Conservation (phyloP, 2,797 vertebrate genomes). For the Gephyroberyx darwinii region DNA sequence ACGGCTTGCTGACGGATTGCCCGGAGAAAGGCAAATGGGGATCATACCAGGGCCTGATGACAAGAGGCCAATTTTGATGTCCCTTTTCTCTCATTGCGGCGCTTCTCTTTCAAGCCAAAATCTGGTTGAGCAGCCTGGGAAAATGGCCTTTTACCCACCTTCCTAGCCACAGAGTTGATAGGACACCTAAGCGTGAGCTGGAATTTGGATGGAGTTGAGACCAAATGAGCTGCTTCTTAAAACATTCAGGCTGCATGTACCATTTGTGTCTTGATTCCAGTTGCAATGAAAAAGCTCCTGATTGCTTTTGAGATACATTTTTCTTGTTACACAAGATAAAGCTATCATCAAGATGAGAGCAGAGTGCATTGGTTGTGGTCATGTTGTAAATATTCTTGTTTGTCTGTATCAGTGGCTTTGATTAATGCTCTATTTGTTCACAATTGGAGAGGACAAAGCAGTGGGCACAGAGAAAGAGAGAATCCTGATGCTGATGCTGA, state of each 20-base stretch:
- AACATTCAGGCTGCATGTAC: constrained; percentile 28
- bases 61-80: constrained; percentile 84
- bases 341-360: constrained; percentile 54
- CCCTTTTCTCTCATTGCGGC: constrained; percentile 79
- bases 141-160: constrained; percentile 72
- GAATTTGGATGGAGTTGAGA: constrained; percentile 55
- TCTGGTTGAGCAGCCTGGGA: constrained; percentile 79
- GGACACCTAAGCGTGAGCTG: constrained; percentile 54
- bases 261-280: constrained; percentile 36
- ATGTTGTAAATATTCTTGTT: constrained; percentile 56
- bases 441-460: constrained; percentile 45
- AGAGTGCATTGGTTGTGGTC: constrained; percentile 38
- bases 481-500: background rate
- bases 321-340: constrained; percentile 65
- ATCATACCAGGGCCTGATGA: constrained; percentile 81
- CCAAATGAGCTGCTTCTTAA: constrained; percentile 52
- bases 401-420: constrained; percentile 56
- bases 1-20: constrained; percentile 82
- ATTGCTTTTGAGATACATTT: constrained; percentile 49
- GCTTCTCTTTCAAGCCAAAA: constrained; percentile 79
- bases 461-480: constrained; percentile 6
- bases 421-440: constrained; percentile 60
- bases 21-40: constrained; percentile 83
- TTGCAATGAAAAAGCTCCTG: constrained; percentile 36
- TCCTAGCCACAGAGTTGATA: constrained; percentile 58